phyloP scores from a whole-genome alignment of 2,888 invertebrate genomes.

The Agriopis marginaria region DNA sequence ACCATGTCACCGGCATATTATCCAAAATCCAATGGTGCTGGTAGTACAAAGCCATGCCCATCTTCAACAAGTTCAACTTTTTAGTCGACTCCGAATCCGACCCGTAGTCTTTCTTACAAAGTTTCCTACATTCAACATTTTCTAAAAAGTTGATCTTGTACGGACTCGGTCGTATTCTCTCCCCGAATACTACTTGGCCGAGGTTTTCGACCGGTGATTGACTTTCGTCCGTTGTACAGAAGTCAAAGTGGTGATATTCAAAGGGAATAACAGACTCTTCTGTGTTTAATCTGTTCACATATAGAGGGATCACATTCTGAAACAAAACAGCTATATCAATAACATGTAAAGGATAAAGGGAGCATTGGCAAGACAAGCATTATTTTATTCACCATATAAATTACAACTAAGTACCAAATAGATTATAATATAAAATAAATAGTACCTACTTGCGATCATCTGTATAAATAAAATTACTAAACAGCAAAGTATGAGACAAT shows the following conservation, averaged over 20 bases:
- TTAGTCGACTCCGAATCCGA: conserved; percentile 88
- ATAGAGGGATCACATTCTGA: conserved; percentile 95
- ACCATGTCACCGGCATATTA: conserved; percentile 99
- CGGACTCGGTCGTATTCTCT: conserved; percentile 97
- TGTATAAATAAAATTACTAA: not conserved
- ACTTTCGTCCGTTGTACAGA: conserved; percentile 92
- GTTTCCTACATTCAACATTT: conserved; percentile 86
- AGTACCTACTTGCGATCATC: not conserved
- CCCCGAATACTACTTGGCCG: conserved; percentile 99
- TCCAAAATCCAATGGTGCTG: conserved; percentile 99
- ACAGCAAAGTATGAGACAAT: no score
- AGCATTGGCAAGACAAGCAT: not conserved
- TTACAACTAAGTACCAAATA: not conserved
- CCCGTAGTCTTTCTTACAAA: conserved; percentile 91
- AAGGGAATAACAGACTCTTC: conserved; percentile 99
- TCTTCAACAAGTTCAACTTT: conserved; percentile 93
- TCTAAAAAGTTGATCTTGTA: conserved; percentile 95
- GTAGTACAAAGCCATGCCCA: conserved; percentile 97
- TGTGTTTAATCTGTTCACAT: conserved; percentile 98
- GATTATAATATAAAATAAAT: no score
- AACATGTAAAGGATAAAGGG: not conserved
- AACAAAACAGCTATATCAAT: conserved; percentile 66
- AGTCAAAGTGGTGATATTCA: conserved; percentile 99
- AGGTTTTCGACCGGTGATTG: conserved; percentile 98
- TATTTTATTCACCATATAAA: not conserved